phyloP scores from a whole-genome alignment of 1,140 invertebrate genomes.

The Cotesia typhae region DNA sequence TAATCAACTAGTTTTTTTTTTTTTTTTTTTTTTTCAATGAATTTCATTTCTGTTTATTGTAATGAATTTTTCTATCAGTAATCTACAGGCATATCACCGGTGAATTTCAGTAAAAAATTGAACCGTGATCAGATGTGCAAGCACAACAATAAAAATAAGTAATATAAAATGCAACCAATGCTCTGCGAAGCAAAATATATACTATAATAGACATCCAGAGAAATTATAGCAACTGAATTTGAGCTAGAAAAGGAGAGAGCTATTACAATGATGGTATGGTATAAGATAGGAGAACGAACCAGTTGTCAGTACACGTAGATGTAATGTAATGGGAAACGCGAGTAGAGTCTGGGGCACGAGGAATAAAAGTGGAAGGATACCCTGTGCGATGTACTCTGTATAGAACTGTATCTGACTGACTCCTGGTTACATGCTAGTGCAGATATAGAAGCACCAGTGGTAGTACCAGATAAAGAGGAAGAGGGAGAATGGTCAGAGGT shows the following conservation, averaged over 20 bases:
- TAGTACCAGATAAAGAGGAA: conserved; percentile 8
- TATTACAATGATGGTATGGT: conserved; percentile 5
- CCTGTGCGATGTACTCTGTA: background rate
- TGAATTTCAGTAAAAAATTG: too few relatives aligned
- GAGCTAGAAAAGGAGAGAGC: background rate
- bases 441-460: too few relatives aligned
- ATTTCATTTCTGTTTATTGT: too few relatives aligned
- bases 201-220: too few relatives aligned
- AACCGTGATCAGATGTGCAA: too few relatives aligned
- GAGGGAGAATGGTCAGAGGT: conserved; percentile 33
- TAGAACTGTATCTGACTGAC: background rate
- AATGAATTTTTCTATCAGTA: too few relatives aligned
- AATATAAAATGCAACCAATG: too few relatives aligned
- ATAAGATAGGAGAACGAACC: conserved; percentile 43
- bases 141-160: too few relatives aligned
- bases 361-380: conserved; percentile 47
- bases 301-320: conserved; percentile 42
- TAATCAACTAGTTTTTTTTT: too few relatives aligned
- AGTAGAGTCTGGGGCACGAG: conserved; percentile 54
- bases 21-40: too few relatives aligned
- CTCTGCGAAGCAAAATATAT: too few relatives aligned
- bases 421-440: conserved; percentile 16
- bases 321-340: conserved; percentile 33
- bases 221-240: background rate
- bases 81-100: too few relatives aligned